Evolutionary conservation across 2,888 invertebrate genomes (phyloP), one percentile per base, ranked within the genome.

Genomic region (Nipponacmea schrenckii): DNA sequence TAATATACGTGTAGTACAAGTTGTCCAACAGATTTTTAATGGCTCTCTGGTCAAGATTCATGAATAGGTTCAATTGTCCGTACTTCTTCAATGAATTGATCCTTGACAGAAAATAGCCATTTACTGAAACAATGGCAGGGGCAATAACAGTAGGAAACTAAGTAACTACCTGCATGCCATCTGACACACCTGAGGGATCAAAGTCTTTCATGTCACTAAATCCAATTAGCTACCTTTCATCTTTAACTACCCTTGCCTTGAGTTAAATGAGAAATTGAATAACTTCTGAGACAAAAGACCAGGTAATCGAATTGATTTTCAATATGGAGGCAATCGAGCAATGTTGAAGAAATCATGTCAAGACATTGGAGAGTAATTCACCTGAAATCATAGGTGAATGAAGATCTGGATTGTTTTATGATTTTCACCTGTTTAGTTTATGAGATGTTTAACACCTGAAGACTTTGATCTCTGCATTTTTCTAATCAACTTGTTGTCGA

Each of bases 191-290:
- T 24, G 56, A 56, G 20, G 24, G 56, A 56, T 56, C 56, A 56
- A 56, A 56, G 56, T 24, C 56, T 56, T 56, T 56, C 24, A 56
- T 56, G 56, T 56, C 56, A 20, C 56, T 24, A 56, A 24, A 56
- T 56, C 56, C 56, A 56, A 56, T 56, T 56, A 56, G 56, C 56
- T 20, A 24, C 56, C 56, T 24, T 56, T 56, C 24, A 20, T 24
- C 24, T 24, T 24, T 24, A 24, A 56, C 12, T 24, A 56, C 24
- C 56, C 24, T 24, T 56, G 20, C 56, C 24, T 56, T 20, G 20
- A 56, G 20, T 56, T 56, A 56, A 56, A 56, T 56, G 20, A 56
- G 56, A 56, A 56, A 24, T 56, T 56, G 56, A 56, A 56, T 56
- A 56, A 56, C 56, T 56, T 3, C 56, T 20, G 12, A 56, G 24